phyloP scores from a whole-genome alignment of 2,113 vertebrate genomes.

The Ictidomys tridecemlineatus region DNA sequence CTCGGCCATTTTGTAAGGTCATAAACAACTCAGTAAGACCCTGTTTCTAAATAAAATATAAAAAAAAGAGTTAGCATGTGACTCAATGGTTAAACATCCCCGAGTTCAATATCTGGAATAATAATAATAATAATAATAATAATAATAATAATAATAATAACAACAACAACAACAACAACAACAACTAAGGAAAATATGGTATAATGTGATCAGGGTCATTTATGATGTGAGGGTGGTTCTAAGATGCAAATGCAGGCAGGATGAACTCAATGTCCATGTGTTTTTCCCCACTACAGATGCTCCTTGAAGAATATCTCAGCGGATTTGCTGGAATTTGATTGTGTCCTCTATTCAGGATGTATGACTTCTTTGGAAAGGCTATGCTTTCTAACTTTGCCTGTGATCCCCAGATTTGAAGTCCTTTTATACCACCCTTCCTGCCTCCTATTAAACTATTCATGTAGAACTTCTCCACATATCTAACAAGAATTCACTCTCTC shows the following conservation, averaged over 20 bases:
- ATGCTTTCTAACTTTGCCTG: neutral
- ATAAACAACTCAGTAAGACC: no score
- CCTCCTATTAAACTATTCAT: no score
- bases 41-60: no score
- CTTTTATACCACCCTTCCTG: no score
- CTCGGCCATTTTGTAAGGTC: no score
- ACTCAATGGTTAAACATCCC: no score
- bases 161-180: no score
- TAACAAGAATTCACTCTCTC: neutral
- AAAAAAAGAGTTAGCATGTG: no score
- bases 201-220: neutral
- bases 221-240: accelerated
- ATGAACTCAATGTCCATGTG: neutral
- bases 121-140: no score
- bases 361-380: neutral
- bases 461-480: neutral
- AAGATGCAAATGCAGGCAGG: neutral
- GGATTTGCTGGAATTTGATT: neutral
- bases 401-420: no score
- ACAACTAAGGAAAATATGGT: accelerated
- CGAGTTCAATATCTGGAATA: no score
- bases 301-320: neutral
- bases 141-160: no score
- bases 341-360: neutral
- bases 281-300: neutral